Conservation (phyloP, 2,113 vertebrate genomes). For the Nyctereutes procyonoides region DNA sequence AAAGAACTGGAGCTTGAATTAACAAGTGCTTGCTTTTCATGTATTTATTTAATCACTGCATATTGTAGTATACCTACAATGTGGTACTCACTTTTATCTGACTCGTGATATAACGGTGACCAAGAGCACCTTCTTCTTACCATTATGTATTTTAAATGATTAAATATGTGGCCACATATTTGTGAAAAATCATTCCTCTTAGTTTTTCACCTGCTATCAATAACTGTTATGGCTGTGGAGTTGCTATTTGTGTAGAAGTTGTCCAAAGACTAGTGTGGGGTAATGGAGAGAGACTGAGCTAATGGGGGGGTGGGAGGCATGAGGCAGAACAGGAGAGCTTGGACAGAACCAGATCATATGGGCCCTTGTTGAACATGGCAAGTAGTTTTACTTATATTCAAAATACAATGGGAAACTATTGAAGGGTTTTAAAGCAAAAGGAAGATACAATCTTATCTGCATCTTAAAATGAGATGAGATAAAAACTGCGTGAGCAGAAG, state of each 20-base stretch:
- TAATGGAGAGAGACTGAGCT: background rate
- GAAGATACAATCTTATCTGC: background rate
- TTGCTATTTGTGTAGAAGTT: background rate
- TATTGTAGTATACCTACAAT: background rate
- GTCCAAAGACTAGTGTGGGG: background rate
- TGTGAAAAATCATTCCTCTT: background rate
- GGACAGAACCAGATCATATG: background rate
- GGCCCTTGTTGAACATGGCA: background rate
- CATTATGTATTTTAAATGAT: background rate
- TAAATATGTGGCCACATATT: background rate
- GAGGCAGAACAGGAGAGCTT: background rate
- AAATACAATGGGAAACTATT: background rate
- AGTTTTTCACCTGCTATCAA: background rate
- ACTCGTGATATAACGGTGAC: background rate
- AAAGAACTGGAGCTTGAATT: background rate
- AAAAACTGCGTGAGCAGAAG: background rate
- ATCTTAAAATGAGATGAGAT: background rate
- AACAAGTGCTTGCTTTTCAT: background rate
- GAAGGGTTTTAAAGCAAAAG: background rate
- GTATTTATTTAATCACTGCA: background rate
- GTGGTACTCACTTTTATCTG: background rate
- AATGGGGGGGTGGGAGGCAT: accelerated
- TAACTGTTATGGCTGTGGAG: background rate
- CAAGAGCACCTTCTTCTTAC: background rate
- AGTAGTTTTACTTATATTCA: background rate